Percentiles rank a stretch among this genome's conserved stretches.
These are phyloP conservation scores for Chlorocebus sabaeus DNA, from an alignment of 2,113 vertebrate genomes.

Conservation along the genomic window DNA sequence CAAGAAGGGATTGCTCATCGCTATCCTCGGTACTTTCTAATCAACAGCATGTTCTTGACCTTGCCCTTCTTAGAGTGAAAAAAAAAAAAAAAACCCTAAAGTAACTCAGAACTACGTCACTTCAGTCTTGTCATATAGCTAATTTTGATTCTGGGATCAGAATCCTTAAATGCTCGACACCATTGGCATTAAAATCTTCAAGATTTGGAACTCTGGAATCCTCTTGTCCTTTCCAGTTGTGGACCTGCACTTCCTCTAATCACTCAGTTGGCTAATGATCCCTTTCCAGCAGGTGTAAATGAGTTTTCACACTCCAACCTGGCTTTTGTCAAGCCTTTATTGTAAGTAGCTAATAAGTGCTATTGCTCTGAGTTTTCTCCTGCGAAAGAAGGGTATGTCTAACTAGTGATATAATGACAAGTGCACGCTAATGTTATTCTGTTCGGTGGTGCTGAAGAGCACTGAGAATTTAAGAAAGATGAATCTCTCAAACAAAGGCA, in stretches of 20 bases:
- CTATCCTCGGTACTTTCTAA: background rate
- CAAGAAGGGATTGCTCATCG: background rate
- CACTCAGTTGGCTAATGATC: constrained; percentile 79
- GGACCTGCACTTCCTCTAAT: constrained; percentile 57
- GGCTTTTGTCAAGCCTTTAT: constrained; percentile 77
- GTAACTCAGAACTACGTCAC: background rate
- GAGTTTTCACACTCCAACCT: constrained; percentile 79
- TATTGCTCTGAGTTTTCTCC: constrained; percentile 70
- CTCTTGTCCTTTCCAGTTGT: constrained; percentile 46
- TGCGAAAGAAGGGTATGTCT: constrained; percentile 59
- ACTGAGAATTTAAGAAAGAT: constrained; percentile 65
- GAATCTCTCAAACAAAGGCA: constrained; percentile 57
- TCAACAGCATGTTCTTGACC: constrained; percentile 14
- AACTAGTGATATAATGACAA: constrained; percentile 64
- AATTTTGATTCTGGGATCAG: constrained; percentile 40
- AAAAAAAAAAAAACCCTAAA: background rate
- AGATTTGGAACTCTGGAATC: constrained; percentile 2
- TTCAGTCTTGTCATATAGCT: constrained; percentile 23
- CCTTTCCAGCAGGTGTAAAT: constrained; percentile 81
- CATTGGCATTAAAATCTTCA: background rate
- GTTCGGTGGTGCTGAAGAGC: constrained; percentile 54
- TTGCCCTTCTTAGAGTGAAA: background rate
- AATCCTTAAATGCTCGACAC: background rate
- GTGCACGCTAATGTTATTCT: constrained; percentile 52
- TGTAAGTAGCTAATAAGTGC: constrained; percentile 77